These are phyloP conservation scores for Coreius guichenoti DNA, from an alignment of 2,797 vertebrate genomes.

Conservation along the genomic window DNA sequence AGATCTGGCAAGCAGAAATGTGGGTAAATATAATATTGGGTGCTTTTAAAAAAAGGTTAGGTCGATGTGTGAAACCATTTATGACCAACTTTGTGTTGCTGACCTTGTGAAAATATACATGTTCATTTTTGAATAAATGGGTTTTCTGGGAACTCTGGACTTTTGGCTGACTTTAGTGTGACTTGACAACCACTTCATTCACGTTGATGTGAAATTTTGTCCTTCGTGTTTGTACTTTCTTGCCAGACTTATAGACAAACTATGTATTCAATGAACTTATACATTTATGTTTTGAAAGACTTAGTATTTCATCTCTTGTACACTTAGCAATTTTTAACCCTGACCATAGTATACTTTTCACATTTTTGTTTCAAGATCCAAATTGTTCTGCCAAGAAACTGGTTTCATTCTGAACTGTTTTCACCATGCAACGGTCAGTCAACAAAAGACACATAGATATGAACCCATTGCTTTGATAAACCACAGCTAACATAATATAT, in stretches of 20 bases:
- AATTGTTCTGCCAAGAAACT: constrained; percentile 37
- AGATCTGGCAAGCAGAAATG: not conserved
- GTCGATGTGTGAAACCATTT: constrained; percentile 22
- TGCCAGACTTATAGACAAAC: constrained; percentile 19
- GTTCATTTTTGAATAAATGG: constrained; percentile 36
- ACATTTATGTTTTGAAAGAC: not conserved
- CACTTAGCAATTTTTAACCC: constrained; percentile 27
- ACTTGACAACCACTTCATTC: constrained; percentile 47
- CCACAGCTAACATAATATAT: constrained; percentile 60
- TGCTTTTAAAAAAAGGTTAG: not conserved
- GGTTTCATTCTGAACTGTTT: not conserved
- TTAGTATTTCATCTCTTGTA: constrained; percentile 30
- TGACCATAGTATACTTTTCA: not conserved
- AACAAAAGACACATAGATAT: constrained; percentile 71
- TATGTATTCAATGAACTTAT: not conserved
- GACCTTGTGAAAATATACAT: constrained; percentile 40
- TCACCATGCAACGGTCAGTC: constrained; percentile 64
- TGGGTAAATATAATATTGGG: constrained; percentile 3
- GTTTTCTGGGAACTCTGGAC: constrained; percentile 25
- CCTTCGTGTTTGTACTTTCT: constrained; percentile 8
- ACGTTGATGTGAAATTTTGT: constrained; percentile 45
- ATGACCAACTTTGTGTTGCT: constrained; percentile 12
- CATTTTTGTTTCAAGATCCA: constrained; percentile 4
- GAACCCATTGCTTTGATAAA: constrained; percentile 65
- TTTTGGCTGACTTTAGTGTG: constrained; percentile 54